phyloP scores from a whole-genome alignment of 2,113 vertebrate species.

The Paradoxurus hermaphroditus region DNA sequence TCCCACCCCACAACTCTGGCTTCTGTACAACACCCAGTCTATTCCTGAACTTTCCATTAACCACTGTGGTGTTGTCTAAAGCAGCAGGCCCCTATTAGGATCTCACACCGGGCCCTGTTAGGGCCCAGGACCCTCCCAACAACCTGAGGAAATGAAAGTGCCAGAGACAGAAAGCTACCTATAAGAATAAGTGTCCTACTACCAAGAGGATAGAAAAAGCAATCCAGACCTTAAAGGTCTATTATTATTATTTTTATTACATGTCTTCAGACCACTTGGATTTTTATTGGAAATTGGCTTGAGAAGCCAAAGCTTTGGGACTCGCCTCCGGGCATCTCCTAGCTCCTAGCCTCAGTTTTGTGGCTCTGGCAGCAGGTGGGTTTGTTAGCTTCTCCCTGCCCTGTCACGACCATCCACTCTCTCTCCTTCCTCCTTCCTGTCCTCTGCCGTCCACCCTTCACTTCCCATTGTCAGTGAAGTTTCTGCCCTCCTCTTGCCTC shows the following conservation, averaged over 20 bases:
- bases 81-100: neutral
- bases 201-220: neutral
- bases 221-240: neutral
- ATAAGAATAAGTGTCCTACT: neutral
- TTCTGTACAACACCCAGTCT: neutral
- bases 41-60: neutral
- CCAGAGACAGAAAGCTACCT: neutral
- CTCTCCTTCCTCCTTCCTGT: neutral
- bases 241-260: neutral
- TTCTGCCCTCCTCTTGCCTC: neutral
- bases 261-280: neutral
- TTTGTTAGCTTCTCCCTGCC: neutral
- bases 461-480: neutral
- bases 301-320: neutral
- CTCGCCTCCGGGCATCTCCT: neutral
- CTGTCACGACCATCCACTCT: neutral
- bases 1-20: neutral
- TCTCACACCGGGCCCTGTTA: neutral
- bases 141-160: neutral
- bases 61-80: neutral
- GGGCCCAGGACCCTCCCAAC: neutral
- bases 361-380: neutral
- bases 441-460: neutral
- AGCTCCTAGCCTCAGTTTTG: neutral
- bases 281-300: neutral